These are phyloP conservation scores for Pycnonotus jocosus DNA, from an alignment of 2,113 vertebrate species.

Conservation along the genomic window DNA sequence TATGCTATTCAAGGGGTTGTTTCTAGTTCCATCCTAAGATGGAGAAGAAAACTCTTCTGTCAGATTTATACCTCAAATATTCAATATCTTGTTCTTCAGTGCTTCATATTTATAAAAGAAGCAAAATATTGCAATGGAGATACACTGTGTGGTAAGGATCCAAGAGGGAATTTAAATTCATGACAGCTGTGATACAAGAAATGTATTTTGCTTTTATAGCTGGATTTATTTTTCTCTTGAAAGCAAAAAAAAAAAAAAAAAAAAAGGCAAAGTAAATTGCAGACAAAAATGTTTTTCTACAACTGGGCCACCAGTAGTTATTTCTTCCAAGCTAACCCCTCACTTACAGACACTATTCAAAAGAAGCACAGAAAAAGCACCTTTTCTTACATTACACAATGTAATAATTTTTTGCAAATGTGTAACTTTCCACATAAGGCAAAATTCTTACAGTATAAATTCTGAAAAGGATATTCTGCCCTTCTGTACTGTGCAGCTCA, in stretches of 20 bases:
- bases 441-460: not conserved
- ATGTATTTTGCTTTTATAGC: not conserved
- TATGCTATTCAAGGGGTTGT: not conserved
- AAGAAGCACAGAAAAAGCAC: not conserved
- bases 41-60: not conserved
- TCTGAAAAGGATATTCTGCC: not conserved
- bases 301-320: not conserved
- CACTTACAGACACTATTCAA: not conserved
- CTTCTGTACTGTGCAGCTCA: not conserved
- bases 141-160: not conserved
- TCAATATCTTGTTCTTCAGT: not conserved
- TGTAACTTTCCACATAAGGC: not conserved
- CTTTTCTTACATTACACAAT: not conserved
- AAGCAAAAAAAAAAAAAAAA: not conserved
- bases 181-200: conserved; percentile 2
- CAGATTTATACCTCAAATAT: not conserved
- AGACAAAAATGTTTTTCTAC: not conserved
- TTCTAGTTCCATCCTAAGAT: not conserved
- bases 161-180: conserved; percentile 8
- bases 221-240: not conserved
- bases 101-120: not conserved
- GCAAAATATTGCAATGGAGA: not conserved
- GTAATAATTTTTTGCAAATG: not conserved
- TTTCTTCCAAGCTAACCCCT: not conserved
- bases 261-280: not conserved